A percentile compares a stretch with the other conserved stretches of the same genome.
Conservation (phyloP, 2,797 vertebrate genomes). For the Heterohyrax brucei region DNA sequence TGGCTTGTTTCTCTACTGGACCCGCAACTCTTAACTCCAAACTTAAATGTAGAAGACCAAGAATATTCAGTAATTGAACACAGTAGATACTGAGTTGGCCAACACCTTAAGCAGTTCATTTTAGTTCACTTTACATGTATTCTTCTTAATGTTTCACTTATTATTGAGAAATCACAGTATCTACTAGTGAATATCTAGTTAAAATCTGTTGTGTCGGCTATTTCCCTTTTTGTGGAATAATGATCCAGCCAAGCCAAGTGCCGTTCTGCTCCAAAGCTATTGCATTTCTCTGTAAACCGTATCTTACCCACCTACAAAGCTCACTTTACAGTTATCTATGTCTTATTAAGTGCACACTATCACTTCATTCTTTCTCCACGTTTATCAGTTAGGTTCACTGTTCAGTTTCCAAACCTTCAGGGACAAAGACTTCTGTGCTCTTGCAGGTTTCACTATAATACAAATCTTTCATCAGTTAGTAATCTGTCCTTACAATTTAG, state of each 20-base stretch:
- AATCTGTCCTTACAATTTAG: not conserved
- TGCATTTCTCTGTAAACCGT: not conserved
- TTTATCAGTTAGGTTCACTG: constrained; percentile 23
- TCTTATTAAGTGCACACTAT: not conserved
- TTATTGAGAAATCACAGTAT: not conserved
- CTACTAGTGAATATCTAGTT: not conserved
- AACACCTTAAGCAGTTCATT: not conserved
- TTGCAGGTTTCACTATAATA: not conserved
- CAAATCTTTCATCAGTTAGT: not conserved
- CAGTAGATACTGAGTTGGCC: not conserved
- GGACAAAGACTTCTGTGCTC: not conserved
- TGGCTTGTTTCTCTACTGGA: not conserved
- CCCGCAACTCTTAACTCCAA: not conserved
- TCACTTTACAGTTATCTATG: not conserved
- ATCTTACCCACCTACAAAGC: not conserved
- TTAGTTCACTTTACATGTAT: not conserved
- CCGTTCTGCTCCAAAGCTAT: not conserved
- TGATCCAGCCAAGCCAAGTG: no score
- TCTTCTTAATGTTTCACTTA: not conserved
- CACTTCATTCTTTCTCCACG: not conserved
- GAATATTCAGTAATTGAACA: not conserved
- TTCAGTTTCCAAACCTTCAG: not conserved
- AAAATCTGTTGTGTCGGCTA: constrained; percentile 1
- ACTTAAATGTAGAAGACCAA: not conserved
- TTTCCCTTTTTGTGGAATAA: constrained; percentile 7